Base-by-base conservation (phyloP, 1,140 invertebrate species). In the Drosophila auraria region DNA sequence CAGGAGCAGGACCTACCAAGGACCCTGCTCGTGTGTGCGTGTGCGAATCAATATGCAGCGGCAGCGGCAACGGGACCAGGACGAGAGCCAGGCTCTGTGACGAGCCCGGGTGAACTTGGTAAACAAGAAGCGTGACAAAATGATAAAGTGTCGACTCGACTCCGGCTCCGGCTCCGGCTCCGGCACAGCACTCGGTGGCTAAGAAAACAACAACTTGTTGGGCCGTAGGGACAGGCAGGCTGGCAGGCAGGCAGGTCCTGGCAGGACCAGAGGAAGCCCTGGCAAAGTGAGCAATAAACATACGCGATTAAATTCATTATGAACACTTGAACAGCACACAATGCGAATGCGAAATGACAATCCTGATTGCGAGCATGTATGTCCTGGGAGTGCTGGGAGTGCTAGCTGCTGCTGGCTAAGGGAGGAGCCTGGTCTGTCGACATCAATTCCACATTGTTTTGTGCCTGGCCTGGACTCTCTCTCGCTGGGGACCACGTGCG, bases 301-400 rank as follows among this genome's bases (percentile, higher is more conserved):
- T 90, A 90, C 78, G 86, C 86, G 84, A 89, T 89, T 89, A 89
- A 89, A 82, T 89, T 89, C 82, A 89, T 89, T 89, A 89, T 90
- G 75, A 89, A 83, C 84, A 90, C 86, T 89, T 80, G 86, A 89
- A 86, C 23, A 68, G 64, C 78, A 82, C 69, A 89, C 84, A 89
- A 90, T 86, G 42, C 60, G 86, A 65, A 82, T 90, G 80, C 80
- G 70, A 76, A 90, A 84, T 89, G 82, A 79, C 78, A 84, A 83
- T 82, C 70, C 70, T 84, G 86, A 84, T 83, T 73, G 72, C 74
- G 45, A 65, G 45, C 33, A 14, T 17, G 44, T 63, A 44, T 27
- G 27, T 30, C 42, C 27, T 59, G 40, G 42, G 25, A 38, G 38
- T 51, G 44, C 56, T 58, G 36, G 56, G 27, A 36, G 59, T 49